phyloP scores from a whole-genome alignment of 2,797 vertebrate genomes.

The Brachyalestes nurse region DNA sequence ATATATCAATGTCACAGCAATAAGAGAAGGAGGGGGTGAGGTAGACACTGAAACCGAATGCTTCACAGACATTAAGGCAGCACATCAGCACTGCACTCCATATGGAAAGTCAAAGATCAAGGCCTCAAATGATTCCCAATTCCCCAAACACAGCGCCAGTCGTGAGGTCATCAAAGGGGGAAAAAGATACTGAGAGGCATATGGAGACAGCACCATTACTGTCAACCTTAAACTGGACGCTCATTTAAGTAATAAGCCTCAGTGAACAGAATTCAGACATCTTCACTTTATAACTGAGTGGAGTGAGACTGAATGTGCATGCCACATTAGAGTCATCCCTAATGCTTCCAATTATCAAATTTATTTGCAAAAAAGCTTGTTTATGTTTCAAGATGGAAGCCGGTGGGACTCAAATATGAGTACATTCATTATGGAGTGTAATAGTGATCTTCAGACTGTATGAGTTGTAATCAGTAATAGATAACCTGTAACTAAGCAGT shows the following conservation, averaged over 20 bases:
- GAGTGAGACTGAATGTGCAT: neutral
- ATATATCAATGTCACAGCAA: conserved; percentile 16
- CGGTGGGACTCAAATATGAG: too few species aligned
- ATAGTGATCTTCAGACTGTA: too few species aligned
- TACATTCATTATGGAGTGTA: too few species aligned
- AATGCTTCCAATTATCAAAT: too few species aligned
- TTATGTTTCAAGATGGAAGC: too few species aligned
- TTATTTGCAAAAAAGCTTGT: too few species aligned
- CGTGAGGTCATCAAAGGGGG: conserved; percentile 1
- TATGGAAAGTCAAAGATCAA: conserved; percentile 15
- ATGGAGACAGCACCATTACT: neutral
- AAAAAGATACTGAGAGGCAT: conserved; percentile 1
- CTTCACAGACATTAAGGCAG: conserved; percentile 22
- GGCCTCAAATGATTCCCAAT: conserved; percentile 14
- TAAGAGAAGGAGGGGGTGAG: neutral
- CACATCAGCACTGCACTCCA: conserved; percentile 30
- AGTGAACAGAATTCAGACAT: neutral
- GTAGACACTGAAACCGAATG: conserved; percentile 17
- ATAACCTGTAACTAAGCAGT: too few species aligned
- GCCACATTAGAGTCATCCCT: neutral
- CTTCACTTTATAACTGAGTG: neutral
- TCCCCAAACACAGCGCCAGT: conserved; percentile 8
- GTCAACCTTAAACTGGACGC: neutral
- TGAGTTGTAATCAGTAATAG: too few species aligned
- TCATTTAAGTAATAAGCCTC: neutral